Evolutionary conservation across 2,888 invertebrate genomes (phyloP).

Genomic region (Harpalus rubripes): DNA sequence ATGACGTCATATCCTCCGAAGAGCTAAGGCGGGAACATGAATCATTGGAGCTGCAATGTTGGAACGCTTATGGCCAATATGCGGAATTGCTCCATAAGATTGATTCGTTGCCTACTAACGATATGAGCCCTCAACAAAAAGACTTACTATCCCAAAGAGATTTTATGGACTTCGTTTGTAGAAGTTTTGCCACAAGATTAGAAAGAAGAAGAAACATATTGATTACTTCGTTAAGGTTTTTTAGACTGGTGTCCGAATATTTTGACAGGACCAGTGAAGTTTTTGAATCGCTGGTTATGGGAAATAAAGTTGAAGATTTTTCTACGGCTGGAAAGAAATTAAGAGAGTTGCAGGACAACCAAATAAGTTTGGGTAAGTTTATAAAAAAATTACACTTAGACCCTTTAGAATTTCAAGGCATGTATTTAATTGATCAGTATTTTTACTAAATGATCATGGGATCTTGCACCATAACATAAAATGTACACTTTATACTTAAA

Average conservation of each 20-base stretch:
- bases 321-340: conserved; percentile 80
- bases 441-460: too few species aligned
- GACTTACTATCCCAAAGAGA: conserved; percentile 87
- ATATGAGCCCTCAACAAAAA: conserved; percentile 77
- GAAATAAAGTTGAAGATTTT: conserved; percentile 80
- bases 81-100: conserved; percentile 88
- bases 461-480: too few species aligned
- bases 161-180: conserved; percentile 90
- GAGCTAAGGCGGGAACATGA: conserved; percentile 87
- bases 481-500: too few species aligned
- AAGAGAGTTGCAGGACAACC: conserved; percentile 81
- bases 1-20: conserved; percentile 86
- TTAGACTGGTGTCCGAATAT: conserved; percentile 86
- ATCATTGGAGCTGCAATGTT: conserved; percentile 86
- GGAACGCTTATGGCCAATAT: conserved; percentile 89
- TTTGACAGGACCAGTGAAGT: conserved; percentile 84
- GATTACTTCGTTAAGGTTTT: conserved; percentile 87
- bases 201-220: conserved; percentile 87
- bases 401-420: too few species aligned
- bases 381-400: neutral
- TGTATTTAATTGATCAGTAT: too few species aligned
- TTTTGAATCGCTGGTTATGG: conserved; percentile 84
- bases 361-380: conserved; percentile 80
- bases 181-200: conserved; percentile 86
- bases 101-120: conserved; percentile 80